Base-by-base conservation (phyloP, 2,888 invertebrate species). In the Urechis unicinctus region DNA sequence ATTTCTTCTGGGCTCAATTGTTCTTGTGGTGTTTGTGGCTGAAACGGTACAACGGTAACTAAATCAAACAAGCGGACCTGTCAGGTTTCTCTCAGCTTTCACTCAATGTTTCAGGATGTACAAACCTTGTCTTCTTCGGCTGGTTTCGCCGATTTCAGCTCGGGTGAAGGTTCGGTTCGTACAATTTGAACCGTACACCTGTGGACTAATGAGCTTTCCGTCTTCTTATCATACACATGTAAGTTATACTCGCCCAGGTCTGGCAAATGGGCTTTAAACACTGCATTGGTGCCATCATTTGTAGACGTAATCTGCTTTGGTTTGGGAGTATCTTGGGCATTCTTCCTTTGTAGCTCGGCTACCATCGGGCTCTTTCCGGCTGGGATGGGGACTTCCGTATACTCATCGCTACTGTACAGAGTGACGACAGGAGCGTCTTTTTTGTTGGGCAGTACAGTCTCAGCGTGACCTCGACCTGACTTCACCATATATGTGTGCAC, bases 201-300 rank as follows among this genome's bases (percentile, higher is more conserved):
- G 26, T 48, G 48, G 5, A 28, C 53, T 29, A 59, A 41, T 4
- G 48, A 47, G 3, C 54, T 54, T n/a, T 45, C 54, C 2, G 42
- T 30, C 44, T 45, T 45, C 44, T 48, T 42, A 28, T 60, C 57
- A 45, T 69, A 73, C 42, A 72, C 56, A 56, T 70, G 68, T 56
- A 72, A 56, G 59, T 67, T 64, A 54, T 73, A 74, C 45, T 72
- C 72, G 9, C 72, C 73, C 52, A 66, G 68, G 25, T 74, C 69
- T n/a, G 66, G 64, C 45, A 73, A 55, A 52, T 64, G 59, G 28
- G 70, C 66, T 4, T 59, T 59, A 48, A 73, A 64, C 24, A 69
- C 55, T 30, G 67, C 61, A 5, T 65, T 69, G 36, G 71, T 70
- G 5, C 22, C 53, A 17, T 28, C 43, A 25, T 44, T 46, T 2